These are phyloP conservation scores for Bimastos eiseni DNA, from an alignment of 2,888 invertebrate species.

Conservation along the genomic window DNA sequence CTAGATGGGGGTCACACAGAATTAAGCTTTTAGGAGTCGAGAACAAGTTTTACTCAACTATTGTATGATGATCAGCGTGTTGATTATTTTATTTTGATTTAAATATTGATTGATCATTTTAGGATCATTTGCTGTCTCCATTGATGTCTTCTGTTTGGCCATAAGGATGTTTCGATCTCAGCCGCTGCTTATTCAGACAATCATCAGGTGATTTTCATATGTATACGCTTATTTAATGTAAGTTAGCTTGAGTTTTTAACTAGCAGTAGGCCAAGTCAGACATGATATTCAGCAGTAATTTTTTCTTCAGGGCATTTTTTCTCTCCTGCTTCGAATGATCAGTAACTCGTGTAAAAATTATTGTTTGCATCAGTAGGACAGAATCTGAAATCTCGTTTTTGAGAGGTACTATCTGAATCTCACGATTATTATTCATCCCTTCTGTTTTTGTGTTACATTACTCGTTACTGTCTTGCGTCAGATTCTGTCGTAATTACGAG, in stretches of 20 bases:
- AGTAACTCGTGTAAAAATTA: neutral
- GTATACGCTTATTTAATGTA: neutral
- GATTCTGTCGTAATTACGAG: neutral
- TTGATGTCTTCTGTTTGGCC: conserved; percentile 16
- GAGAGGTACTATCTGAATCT: neutral
- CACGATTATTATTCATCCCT: neutral
- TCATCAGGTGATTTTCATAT: conserved; percentile 13
- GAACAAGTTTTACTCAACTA: neutral
- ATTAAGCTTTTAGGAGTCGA: neutral
- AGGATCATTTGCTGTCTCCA: conserved; percentile 14
- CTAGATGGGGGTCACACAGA: too few species aligned
- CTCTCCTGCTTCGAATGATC: neutral
- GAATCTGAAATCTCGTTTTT: neutral
- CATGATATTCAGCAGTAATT: neutral
- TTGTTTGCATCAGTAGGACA: neutral
- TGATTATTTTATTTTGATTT: neutral
- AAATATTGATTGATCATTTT: neutral
- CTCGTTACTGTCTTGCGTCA: neutral
- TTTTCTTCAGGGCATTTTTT: neutral
- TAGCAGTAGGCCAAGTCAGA: neutral
- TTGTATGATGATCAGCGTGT: neutral
- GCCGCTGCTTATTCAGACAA: conserved; percentile 6
- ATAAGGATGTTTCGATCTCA: conserved; percentile 16
- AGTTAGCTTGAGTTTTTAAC: neutral
- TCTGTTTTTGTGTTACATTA: neutral